Base-by-base conservation (phyloP, 30 jellyfish, hydroid and myxozoan species). In the Hydractinia echinata region DNA sequence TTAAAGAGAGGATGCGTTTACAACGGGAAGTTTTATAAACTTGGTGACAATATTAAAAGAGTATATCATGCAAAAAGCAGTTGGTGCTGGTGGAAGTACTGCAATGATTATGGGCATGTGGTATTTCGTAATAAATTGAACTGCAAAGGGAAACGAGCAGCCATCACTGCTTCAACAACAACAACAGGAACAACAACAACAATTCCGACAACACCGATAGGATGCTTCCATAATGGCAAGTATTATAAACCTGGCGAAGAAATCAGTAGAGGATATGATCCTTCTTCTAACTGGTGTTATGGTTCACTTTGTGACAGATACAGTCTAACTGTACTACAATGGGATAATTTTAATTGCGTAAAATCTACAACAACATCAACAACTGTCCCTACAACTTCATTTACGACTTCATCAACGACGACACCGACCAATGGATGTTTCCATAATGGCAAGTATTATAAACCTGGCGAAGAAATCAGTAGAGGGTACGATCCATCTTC, bases 321-420 rank as follows among this genome's bases (percentile, higher is more conserved):
- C 14, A 58, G 81, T 11, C n/a, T n/a, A n/a, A 44, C 20, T 53
- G 81, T 71, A 5, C 16, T 71, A 6, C 55, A 71, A 6, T 71
- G 81, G 81, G 55, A 71, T 71, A 71, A 71, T n/a, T 71, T 44
- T 44, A 71, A 71, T 51, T 71, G 81, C 71, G 20, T 21, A 6
- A 71, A 44, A 71, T 15, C 55, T 21, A 21, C 81, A 8, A 71
- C 81, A 71, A 30, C 62, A n/a, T 14, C 81, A 6, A 4, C 71
- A 5, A 51, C 81, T 15, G 5, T 7, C 16, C 54, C 20, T 6
- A 71, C 81, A 13, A 30, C 81, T 6, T 30, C 71, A 71, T 44
- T 6, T 15, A 51, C 50, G 15, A 30, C 72, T 53, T 30, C 81
- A 14, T 21, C 79, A 11, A 21, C 81, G 39, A 5, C n/a, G 20